Percentiles rank a stretch among this genome's conserved stretches.
These are phyloP conservation scores for Leptothorax acervorum DNA, from an alignment of 2,888 invertebrate genomes.

Conservation along the genomic window DNA sequence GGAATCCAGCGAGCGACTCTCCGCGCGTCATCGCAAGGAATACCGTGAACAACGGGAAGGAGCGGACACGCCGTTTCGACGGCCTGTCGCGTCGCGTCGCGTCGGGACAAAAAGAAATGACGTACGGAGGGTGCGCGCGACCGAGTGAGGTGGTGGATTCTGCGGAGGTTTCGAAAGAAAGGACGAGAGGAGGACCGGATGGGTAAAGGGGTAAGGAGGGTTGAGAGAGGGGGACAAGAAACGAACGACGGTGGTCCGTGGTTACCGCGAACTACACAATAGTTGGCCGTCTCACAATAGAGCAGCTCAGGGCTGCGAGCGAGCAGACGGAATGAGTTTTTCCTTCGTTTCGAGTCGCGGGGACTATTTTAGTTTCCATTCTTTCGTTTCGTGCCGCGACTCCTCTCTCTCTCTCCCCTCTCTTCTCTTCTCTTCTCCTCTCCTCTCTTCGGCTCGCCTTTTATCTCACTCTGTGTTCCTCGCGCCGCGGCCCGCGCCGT, in stretches of 20 bases:
- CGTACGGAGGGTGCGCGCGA: conserved; percentile 23
- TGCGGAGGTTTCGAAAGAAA: conserved; percentile 42
- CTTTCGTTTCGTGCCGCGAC: conserved; percentile 63
- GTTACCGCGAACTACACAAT: conserved; percentile 78
- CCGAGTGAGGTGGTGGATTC: conserved; percentile 34
- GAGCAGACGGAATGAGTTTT: conserved; percentile 80
- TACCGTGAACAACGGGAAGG: background rate
- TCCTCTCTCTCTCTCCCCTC: background rate
- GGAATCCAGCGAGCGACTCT: background rate
- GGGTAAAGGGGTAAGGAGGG: background rate
- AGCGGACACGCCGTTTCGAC: conserved; percentile 35
- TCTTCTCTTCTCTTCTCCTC: background rate
- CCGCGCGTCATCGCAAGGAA: background rate
- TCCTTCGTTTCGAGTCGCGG: conserved; percentile 78
- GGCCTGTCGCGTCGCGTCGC: conserved; percentile 23
- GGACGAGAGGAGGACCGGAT: conserved; percentile 25
- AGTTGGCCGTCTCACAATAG: conserved; percentile 78
- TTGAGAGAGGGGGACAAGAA: background rate
- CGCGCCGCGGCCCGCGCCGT: background rate
- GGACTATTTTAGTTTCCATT: conserved; percentile 79
- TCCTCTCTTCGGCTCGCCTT: background rate
- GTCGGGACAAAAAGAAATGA: conserved; percentile 43
- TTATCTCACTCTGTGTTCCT: conserved; percentile 12
- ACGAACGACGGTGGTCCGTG: conserved; percentile 67
- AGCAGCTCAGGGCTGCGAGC: conserved; percentile 73